phyloP scores from a whole-genome alignment of 1,140 invertebrate genomes.

The Macrocentrus cingulum region DNA sequence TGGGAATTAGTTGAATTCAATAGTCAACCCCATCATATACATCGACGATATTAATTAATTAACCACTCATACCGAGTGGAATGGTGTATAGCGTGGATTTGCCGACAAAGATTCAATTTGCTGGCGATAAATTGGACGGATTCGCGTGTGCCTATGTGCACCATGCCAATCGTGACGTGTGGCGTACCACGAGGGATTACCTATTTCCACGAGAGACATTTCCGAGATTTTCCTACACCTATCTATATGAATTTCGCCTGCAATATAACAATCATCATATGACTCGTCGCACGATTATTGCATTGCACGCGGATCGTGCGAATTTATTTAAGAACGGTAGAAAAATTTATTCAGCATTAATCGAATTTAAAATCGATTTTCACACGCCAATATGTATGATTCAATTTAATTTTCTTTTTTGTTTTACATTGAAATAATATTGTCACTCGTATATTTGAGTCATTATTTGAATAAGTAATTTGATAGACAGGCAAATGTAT shows the following conservation, averaged over 20 bases:
- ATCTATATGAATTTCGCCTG: neutral
- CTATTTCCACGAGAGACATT: conserved; percentile 12
- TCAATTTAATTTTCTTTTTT: too few species aligned
- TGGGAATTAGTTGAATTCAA: conserved; percentile 13
- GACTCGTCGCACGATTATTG: too few species aligned
- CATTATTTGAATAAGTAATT: too few species aligned
- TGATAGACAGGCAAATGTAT: too few species aligned
- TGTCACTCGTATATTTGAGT: too few species aligned
- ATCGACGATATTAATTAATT: conserved; percentile 28
- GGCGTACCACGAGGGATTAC: neutral
- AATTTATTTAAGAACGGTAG: too few species aligned
- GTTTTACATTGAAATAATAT: too few species aligned
- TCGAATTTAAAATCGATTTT: too few species aligned
- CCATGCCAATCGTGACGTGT: conserved; percentile 1
- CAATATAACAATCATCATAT: conserved; percentile 3
- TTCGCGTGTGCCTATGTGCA: conserved; percentile 18
- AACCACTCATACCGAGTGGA: conserved; percentile 21
- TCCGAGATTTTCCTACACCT: neutral
- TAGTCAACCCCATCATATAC: neutral
- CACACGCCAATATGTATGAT: too few species aligned
- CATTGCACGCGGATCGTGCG: too few species aligned
- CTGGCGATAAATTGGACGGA: conserved; percentile 23
- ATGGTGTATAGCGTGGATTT: conserved; percentile 11
- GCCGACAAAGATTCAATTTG: conserved; percentile 27
- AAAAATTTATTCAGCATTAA: too few species aligned